phyloP scores from a whole-genome alignment of 2,797 vertebrate genomes.

The Pangasius sanitwongsei region DNA sequence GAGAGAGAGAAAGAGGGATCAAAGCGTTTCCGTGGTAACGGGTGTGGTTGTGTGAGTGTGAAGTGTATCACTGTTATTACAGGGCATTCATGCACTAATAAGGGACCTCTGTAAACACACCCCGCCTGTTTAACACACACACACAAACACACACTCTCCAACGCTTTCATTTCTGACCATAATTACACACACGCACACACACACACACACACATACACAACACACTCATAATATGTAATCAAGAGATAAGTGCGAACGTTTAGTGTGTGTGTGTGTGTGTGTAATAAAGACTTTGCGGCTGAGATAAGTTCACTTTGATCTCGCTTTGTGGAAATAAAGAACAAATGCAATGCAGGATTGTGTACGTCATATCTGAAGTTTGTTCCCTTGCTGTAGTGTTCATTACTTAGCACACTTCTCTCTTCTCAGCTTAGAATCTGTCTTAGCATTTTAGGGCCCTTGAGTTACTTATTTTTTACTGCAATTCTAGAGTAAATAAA shows the following conservation, averaged over 20 bases:
- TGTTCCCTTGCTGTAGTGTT: neutral
- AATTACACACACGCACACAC: conserved; percentile 19
- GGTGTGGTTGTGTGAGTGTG: conserved; percentile 30
- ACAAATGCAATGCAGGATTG: neutral
- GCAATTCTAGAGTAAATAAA: neutral
- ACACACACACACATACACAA: conserved; percentile 2
- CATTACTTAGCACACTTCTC: neutral
- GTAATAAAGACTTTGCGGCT: conserved; percentile 4
- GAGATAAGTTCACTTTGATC: conserved; percentile 22
- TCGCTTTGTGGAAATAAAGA: conserved; percentile 4
- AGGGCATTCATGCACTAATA: conserved; percentile 30
- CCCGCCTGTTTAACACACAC: conserved; percentile 41
- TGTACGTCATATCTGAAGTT: neutral
- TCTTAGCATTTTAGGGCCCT: no score
- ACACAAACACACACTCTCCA: conserved; percentile 25
- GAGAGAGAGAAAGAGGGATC: neutral
- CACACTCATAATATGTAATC: conserved; percentile 24
- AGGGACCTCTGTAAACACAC: conserved; percentile 41
- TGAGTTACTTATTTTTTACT: neutral
- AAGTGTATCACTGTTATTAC: conserved; percentile 44
- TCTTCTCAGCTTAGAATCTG: neutral
- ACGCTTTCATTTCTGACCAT: neutral
- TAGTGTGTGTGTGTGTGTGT: conserved; percentile 29
- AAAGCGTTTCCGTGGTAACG: neutral
- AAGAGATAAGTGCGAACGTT: conserved; percentile 27